Base-by-base conservation (phyloP, 2,797 vertebrate species). In the Denticeps clupeoides region DNA sequence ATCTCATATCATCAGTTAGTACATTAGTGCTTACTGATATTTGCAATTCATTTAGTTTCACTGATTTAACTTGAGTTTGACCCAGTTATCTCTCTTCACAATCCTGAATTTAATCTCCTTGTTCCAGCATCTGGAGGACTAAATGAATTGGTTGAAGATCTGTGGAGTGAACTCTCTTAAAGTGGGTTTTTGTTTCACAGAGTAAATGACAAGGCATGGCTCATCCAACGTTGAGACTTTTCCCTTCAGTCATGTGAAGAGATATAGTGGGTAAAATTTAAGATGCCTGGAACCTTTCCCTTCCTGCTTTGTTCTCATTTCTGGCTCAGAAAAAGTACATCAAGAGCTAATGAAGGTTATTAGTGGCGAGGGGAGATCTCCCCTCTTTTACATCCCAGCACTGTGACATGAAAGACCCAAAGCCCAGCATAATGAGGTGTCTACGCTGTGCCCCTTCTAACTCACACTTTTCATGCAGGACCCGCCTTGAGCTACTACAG, bases 401-500 rank as follows among this genome's bases (percentile, higher is more conserved):
- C 29, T 24, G 7, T 23, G 35, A 31, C 23, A 29, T 47, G 23
- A 48, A 52, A 47, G 47, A 43, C 24, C 45, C 15, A 47, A 21
- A 44, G 45, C 5, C 25, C 32, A 24, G 24, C 4, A 10, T 46
- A 53, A 58, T 50, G 48, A 58, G 48, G 51, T 49, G 53, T 23
- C 44, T 45, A 25, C 50, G 58, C 50, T 41, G 40, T 45, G 52
- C 45, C 45, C 15, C 45, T 38, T 45, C 28, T 22, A 42, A 47
- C 29, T 29, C 9, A 35, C 8, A 25, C 23, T 40, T 46, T 41
- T 54, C 27, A 32, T 19, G 7, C 5, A 47, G 41, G 35, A 38
- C 19, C n/a, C 47, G 61, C 55, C 54, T 42, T 38, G 32, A 51
- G 62, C n/a, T 32, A 32, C 51, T 28, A 56, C 31, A 27, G 40